Base-by-base conservation (phyloP, 2,797 vertebrate genomes). In the Borostomias antarcticus region DNA sequence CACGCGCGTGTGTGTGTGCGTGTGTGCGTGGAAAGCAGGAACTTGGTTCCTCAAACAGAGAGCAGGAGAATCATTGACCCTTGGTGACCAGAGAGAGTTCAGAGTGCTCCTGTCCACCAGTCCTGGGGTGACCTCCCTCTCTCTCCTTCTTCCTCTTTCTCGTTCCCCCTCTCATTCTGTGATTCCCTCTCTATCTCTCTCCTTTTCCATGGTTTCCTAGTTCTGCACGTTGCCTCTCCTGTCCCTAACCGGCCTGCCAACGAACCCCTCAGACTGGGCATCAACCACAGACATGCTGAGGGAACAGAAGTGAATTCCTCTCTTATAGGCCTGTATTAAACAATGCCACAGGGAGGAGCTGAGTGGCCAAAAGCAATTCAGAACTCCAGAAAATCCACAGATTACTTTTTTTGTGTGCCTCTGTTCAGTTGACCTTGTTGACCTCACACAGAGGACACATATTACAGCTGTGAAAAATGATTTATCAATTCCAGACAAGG, bases 41-140 rank as follows among this genome's bases (percentile, higher is more conserved):
- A 29, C 57, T 28, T 50, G 29, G 52, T 50, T 58, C 58, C 53
- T 70, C 51, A 64, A 66, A 68, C 62, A 64, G 47, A 71, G 33
- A 37, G 29, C 52, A 62, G 29, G 45, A 35, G 60, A 85, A 83
- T 78, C 74, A 75, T 48, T 85, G 84, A 89, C 78, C 83, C 72
- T 76, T 75, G 26, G 72, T 73, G 79, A 72, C 78, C 68, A 79
- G 80, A 79, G 78, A 81, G 76, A 75, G 79, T 76, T 90, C 79
- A 87, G 1, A 51, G 61, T 32, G 62, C 62, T 60, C 53, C 66
- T 56, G 76, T 84, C 76, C 84, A 80, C 79, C 48, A 40, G 43
- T 21, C 29, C 48, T 63, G 58, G 61, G 48, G 40, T 80, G 73
- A 84, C 79, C 78, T 19, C 52, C 60, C 64, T 68, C 52, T 35